phyloP scores from a whole-genome alignment of 92 coral and sea anemone genomes.

The Phenganax stokvisi region DNA sequence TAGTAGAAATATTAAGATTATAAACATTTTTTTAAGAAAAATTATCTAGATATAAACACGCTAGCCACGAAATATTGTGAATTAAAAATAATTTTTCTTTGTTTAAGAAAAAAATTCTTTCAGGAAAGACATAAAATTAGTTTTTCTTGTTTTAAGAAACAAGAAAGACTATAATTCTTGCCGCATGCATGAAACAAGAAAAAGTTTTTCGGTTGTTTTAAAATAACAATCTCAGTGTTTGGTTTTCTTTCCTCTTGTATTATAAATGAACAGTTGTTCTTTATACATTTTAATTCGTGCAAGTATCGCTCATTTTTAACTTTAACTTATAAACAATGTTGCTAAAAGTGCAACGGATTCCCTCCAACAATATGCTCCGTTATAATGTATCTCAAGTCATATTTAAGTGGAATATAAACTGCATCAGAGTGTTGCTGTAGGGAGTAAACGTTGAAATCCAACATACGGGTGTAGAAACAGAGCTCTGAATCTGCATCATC shows the following conservation, averaged over 20 bases:
- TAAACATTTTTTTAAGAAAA: background rate
- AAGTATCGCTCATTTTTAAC: too few relatives aligned
- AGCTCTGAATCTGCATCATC: conserved; percentile 22
- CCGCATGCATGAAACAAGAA: too few relatives aligned
- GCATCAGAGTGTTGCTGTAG: conserved; percentile 7
- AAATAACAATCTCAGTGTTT: too few relatives aligned
- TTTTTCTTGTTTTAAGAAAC: conserved; percentile 1
- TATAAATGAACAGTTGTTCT: too few relatives aligned
- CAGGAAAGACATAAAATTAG: background rate
- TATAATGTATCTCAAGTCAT: conserved; percentile 16
- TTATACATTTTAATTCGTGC: too few relatives aligned
- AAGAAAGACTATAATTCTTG: background rate
- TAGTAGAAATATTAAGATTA: background rate
- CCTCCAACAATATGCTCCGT: conserved; percentile 8
- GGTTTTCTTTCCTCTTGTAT: too few relatives aligned
- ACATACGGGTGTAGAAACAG: background rate
- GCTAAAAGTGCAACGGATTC: conserved; percentile 18
- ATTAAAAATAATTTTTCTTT: background rate
- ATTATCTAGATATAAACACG: background rate
- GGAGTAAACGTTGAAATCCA: conserved; percentile 15
- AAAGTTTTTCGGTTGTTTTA: too few relatives aligned
- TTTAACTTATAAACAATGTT: background rate
- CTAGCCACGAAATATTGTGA: background rate
- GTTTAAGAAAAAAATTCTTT: conserved; percentile 3
- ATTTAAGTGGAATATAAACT: conserved; percentile 17